Percentiles rank a stretch among this genome's conserved stretches.
Evolutionary conservation across 2,888 invertebrate species (phyloP).

Genomic region (Cephus rjabovi): DNA sequence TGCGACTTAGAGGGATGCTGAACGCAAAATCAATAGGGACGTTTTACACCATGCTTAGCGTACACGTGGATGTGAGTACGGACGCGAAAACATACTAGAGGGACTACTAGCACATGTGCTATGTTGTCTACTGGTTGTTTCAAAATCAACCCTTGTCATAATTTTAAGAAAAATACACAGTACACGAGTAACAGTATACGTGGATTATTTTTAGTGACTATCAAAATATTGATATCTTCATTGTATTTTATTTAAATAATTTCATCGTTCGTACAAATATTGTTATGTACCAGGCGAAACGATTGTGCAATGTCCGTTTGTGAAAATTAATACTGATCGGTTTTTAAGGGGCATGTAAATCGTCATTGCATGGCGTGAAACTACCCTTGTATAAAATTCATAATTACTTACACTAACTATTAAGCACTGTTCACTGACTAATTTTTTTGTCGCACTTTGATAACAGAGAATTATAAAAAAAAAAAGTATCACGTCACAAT

Average conservation of each 20-base stretch:
- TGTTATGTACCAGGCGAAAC: neutral
- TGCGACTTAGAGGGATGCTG: constrained; percentile 47
- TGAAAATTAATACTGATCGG: neutral
- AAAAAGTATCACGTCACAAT: neutral
- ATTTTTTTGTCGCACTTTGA: neutral
- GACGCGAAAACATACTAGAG: neutral
- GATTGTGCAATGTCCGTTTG: neutral
- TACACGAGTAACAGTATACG: neutral
- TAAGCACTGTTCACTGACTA: neutral
- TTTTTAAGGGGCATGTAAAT: neutral
- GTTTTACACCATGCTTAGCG: constrained; percentile 25
- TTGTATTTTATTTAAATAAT: neutral
- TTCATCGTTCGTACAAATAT: neutral
- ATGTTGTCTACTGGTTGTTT: neutral
- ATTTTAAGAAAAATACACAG: neutral
- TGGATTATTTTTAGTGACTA: neutral
- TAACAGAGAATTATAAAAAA: neutral
- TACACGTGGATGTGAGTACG: constrained; percentile 29
- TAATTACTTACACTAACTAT: neutral
- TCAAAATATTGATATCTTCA: neutral
- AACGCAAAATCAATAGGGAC: constrained; percentile 56
- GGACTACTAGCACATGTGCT: neutral
- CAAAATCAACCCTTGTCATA: neutral
- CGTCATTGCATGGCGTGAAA: neutral
- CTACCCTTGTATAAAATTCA: neutral